Conservation (phyloP, 2,113 vertebrate genomes). For the Galbula dea region DNA sequence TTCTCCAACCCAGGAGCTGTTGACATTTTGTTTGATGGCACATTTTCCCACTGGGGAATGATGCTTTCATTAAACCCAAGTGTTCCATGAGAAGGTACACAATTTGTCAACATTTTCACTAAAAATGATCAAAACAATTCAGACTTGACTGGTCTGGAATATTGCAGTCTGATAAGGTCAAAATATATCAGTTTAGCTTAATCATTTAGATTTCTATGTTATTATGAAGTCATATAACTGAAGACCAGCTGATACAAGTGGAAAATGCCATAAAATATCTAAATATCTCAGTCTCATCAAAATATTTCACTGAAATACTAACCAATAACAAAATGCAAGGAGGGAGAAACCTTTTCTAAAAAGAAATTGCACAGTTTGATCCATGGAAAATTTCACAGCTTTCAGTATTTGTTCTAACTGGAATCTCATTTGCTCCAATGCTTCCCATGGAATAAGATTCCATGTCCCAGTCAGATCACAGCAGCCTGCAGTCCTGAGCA, state of each 20-base stretch:
- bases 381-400: not conserved
- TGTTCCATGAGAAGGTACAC: not conserved
- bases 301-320: not conserved
- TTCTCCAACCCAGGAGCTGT: slow-evolving; percentile 28
- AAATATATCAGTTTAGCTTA: not conserved
- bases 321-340: not conserved
- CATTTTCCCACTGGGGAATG: slow-evolving; percentile 12
- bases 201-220: not conserved
- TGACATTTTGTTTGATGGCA: slow-evolving; percentile 1
- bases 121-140: slow-evolving; percentile 14
- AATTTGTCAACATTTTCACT: slow-evolving; percentile 18
- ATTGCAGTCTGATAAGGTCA: not conserved
- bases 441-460: not conserved
- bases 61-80: slow-evolving; percentile 11
- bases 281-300: not conserved
- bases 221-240: not conserved
- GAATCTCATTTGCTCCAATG: not conserved
- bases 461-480: not conserved
- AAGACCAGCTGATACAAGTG: not conserved
- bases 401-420: not conserved
- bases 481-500: not conserved
- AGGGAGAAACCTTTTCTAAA: not conserved
- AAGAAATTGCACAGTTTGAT: not conserved
- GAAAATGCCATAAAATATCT: too few relatives aligned
- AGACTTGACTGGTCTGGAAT: not conserved